Evolutionary conservation across 2,797 vertebrate species (phyloP), one percentile per base, ranked within the genome.

Genomic region (Dallia pectoralis): DNA sequence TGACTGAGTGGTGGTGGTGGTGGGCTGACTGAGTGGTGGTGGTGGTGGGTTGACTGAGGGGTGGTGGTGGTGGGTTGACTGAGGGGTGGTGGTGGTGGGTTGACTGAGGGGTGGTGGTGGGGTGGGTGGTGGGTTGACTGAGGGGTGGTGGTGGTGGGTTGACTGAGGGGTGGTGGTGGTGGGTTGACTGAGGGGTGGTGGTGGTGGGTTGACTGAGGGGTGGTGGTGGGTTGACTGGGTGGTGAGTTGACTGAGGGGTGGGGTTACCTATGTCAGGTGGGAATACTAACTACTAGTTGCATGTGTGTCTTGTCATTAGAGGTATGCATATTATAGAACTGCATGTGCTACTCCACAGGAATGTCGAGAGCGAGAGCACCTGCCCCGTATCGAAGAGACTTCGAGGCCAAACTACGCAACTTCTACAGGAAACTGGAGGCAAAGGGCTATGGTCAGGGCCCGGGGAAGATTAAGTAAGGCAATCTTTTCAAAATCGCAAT

Each of bases 351-450:
- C 32, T 56, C 40, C 1, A n/a, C 33, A 94, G 95, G 95, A 40
- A 87, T 95, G 29, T 95, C 96, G 77, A 88, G 95, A 85, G 95
- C 93, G 62, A 91, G 95, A 82, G 95, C 95, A 16, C 95, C 95
- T 62, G 96, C 95, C 40, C 95, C 95, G 0, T 96, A 96, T 75
- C 91, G 95, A 73, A 94, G 95, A 89, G 95, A 96, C 84, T 96
- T 96, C 27, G 95, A 96, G 85, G 95, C 95, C 81, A 96, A 96
- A 84, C 91, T 96, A 67, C 93, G 95, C 67, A 96, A 96, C 85
- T 96, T 96, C 88, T 96, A 96, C 86, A 88, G 95, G 82, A 96
- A 96, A 91, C 91, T 96, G 84, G 95, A 96, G 93, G 95, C 95
- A 86, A 96, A 96, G 90, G 95, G 95, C 75, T 96, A 94, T 81